Base-by-base conservation (phyloP, 2,797 vertebrate genomes). In the Emys orbicularis region DNA sequence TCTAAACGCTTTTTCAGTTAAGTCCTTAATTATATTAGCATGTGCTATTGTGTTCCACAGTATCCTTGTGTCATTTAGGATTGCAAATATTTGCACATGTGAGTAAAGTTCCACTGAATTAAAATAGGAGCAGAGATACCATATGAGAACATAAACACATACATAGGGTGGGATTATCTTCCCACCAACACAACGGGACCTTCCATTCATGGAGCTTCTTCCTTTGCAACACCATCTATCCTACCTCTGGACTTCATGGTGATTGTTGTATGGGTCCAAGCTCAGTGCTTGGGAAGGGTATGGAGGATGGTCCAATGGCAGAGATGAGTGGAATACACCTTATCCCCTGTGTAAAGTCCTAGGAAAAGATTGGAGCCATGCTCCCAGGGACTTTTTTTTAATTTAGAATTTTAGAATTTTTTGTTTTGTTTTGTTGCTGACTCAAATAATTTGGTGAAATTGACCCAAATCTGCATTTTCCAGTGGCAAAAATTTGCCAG, bases 171-270 rank as follows among this genome's bases (percentile, higher is more conserved):
- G 11, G 68, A 53, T 21, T 74, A 65, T 41, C 5, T 80, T 52
- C 85, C 50, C n/a, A 7, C n/a, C 31, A 12, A 0, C 3, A 11
- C 2, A 31, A 25, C 2, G 11, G 52, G 0, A 0, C 1, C n/a
- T 10, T 6, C 49, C 2, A 1, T 49, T 34, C 21, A 12, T 1
- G 37, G 21, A 72, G n/a, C 18, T 23, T 41, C 68, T 41, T 23
- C 65, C 65, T 37, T 37, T 23, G 31, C 21, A 37, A 72, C 21
- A 12, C 4, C 6, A 41, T 7, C 5, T 31, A 11, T 81, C 49
- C 10, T 81, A 84, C 56, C 56, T 61, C 82, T 57, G 4, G 27
- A 10, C 9, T 49, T 88, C 89, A 37, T 74, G 68, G 1, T 31
- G 5, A 41, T 21, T 23, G 19, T 41, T 41, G 21, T 23, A 21